Percentiles rank a stretch among this genome's conserved stretches.
phyloP scores from a whole-genome alignment of 2,113 vertebrate genomes.

The Lepus timidus region DNA sequence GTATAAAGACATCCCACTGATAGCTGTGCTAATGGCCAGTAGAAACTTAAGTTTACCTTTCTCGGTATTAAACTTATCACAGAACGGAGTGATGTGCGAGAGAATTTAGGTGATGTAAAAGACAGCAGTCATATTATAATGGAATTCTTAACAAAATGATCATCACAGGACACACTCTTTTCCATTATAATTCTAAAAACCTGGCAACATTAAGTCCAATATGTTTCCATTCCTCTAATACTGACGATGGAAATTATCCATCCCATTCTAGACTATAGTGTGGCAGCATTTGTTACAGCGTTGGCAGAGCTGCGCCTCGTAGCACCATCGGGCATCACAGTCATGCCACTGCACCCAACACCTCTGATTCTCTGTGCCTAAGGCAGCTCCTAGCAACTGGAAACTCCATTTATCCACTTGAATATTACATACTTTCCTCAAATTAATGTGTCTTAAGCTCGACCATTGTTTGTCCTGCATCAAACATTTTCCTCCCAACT shows the following conservation, averaged over 20 bases:
- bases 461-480: background rate
- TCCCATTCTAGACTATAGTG: background rate
- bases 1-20: background rate
- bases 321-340: background rate
- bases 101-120: background rate
- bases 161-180: background rate
- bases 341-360: background rate
- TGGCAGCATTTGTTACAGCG: background rate
- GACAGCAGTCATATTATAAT: background rate
- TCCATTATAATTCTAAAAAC: background rate
- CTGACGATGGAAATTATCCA: background rate
- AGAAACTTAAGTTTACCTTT: background rate
- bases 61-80: background rate
- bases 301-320: background rate
- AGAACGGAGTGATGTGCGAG: background rate
- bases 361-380: background rate
- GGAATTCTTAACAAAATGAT: conserved; percentile 41
- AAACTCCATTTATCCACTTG: background rate
- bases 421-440: background rate
- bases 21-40: background rate
- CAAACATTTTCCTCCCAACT: background rate
- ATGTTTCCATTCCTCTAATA: background rate
- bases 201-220: background rate
- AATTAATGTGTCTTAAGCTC: background rate
- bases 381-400: background rate